Evolutionary conservation across 2,888 invertebrate genomes (phyloP).

Genomic region (Cephus rjabovi): DNA sequence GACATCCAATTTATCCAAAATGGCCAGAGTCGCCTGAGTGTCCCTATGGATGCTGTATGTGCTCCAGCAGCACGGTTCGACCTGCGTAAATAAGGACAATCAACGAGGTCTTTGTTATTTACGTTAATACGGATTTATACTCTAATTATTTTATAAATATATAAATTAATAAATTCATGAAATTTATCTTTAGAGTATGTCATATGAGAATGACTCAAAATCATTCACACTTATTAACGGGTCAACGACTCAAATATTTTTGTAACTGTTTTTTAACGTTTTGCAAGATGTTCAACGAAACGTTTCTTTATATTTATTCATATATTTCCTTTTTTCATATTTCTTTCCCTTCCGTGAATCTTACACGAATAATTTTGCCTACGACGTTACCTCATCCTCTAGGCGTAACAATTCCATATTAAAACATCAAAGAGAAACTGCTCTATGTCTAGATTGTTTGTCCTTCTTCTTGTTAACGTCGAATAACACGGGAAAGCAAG

Average conservation of each 20-base stretch:
- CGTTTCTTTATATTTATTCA: too few species aligned
- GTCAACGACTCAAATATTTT: background rate
- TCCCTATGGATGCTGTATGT: constrained; percentile 91
- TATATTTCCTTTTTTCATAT: background rate
- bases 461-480: background rate
- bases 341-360: background rate
- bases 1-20: constrained; percentile 94
- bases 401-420: background rate
- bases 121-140: background rate
- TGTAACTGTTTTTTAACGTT: background rate
- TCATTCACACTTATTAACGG: background rate
- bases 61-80: constrained; percentile 99
- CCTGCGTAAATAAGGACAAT: constrained; percentile 57
- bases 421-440: background rate
- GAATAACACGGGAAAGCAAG: background rate
- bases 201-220: background rate
- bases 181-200: background rate
- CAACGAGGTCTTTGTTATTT: background rate
- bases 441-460: background rate
- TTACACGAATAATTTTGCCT: background rate
- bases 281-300: too few species aligned
- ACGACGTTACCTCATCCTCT: background rate
- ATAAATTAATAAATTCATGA: background rate
- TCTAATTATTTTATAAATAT: background rate
- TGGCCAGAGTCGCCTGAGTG: constrained; percentile 94